phyloP scores from a whole-genome alignment of 1,140 invertebrate genomes.

The Drosophila elegans region DNA sequence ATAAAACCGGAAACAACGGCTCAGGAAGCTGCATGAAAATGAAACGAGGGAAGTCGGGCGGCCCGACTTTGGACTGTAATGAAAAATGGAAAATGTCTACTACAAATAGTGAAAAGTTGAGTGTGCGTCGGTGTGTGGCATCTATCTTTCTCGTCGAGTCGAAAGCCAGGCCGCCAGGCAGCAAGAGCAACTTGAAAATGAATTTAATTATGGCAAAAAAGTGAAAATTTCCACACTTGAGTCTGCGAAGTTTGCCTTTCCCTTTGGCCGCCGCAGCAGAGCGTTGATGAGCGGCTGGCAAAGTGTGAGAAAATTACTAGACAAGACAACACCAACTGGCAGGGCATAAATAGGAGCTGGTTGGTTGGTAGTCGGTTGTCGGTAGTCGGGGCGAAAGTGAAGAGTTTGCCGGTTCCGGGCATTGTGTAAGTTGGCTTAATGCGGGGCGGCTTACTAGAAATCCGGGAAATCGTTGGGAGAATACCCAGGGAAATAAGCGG shows the following conservation, averaged over 20 bases:
- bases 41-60: conserved; percentile 48
- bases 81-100: conserved; percentile 79
- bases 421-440: conserved; percentile 48
- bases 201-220: conserved; percentile 83
- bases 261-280: conserved; percentile 35
- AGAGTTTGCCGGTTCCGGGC: conserved; percentile 40
- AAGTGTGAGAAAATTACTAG: conserved; percentile 77
- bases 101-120: conserved; percentile 59
- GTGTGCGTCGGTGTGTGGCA: conserved; percentile 30
- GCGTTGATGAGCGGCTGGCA: conserved; percentile 68
- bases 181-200: conserved; percentile 76
- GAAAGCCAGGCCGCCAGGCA: conserved; percentile 27
- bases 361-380: no score
- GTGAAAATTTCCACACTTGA: conserved; percentile 83
- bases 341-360: conserved; percentile 59
- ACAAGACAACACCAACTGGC: conserved; percentile 62
- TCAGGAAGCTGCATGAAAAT: conserved; percentile 83
- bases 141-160: conserved; percentile 45
- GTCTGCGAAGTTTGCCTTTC: conserved; percentile 71
- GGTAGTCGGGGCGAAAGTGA: conserved; percentile 44
- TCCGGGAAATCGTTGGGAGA: conserved; percentile 10
- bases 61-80: conserved; percentile 65
- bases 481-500: conserved; percentile 15
- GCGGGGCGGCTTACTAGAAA: conserved; percentile 31
- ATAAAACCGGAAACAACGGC: conserved; percentile 75